Evolutionary conservation across 2,797 vertebrate species (phyloP).

Genomic region (Urosaurus nigricauda): DNA sequence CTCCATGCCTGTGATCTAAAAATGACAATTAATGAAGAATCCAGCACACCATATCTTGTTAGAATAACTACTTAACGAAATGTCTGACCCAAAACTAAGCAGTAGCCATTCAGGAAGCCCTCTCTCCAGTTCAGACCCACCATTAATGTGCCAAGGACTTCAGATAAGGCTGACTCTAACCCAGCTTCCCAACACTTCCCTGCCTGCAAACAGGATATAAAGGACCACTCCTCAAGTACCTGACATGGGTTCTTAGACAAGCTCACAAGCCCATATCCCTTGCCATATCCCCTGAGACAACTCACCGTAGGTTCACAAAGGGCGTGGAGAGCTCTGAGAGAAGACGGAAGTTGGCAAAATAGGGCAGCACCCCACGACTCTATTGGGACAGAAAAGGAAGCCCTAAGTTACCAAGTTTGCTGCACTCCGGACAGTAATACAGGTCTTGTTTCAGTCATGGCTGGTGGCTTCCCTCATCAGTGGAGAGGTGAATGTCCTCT

Average conservation of each 20-base stretch:
- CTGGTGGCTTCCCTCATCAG: too few species aligned
- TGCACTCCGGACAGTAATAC: not conserved
- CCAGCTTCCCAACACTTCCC: too few species aligned
- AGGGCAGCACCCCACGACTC: constrained; percentile 84
- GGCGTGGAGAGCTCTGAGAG: constrained; percentile 88
- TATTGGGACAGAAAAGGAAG: constrained; percentile 60
- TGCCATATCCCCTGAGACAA: not conserved
- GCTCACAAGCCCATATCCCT: not conserved
- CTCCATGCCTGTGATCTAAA: not conserved
- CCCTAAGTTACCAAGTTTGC: not conserved
- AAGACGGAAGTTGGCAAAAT: constrained; percentile 88
- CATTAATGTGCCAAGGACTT: not conserved
- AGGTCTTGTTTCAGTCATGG: not conserved
- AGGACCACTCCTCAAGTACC: too few species aligned
- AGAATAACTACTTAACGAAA: not conserved
- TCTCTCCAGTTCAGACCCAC: not conserved
- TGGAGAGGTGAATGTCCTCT: too few species aligned
- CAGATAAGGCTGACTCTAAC: not conserved
- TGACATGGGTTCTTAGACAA: not conserved
- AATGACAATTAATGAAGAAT: not conserved
- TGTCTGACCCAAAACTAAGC: not conserved
- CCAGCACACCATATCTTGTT: too few species aligned
- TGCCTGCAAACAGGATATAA: too few species aligned
- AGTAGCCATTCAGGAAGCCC: not conserved
- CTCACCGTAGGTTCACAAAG: constrained; percentile 87